Evolutionary conservation across 2,888 invertebrate genomes (phyloP), one percentile per base, ranked within the genome.

Genomic region (Piscicola geometra): DNA sequence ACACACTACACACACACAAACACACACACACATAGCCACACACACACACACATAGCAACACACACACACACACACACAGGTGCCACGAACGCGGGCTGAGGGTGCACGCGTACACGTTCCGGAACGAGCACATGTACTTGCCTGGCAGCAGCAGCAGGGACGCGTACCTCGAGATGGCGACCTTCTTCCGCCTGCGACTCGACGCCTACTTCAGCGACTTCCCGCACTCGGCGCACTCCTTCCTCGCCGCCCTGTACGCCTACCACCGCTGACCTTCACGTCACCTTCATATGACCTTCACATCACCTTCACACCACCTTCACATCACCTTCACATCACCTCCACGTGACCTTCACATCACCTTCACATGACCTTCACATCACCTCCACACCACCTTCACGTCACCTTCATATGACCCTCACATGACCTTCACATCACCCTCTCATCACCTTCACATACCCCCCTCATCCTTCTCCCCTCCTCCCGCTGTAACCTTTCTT

Each of bases 201-300:
- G 80, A 81, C 73, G 81, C 80, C 3, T 71, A 77, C 60, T 81
- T 81, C 64, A 80, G 79, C 18, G 81, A 81, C 75, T 81, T 81
- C 70, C 80, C 81, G 1, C 64, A 33, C 15, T 77, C 71, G 41
- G 52, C 64, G n/a, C 25, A 60, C 21, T 76, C 68, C n/a, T 79
- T 76, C 52, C 36, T 79, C 15, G 71, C 76, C 60, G 32, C 64
- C 0, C 60, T 66, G 30, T 78, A 77, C 64, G 18, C 21, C 30
- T 18, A 18, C n/a, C 25, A 56, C 60, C 60, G n/a, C 41, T 41
- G 41, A 41, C 41, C 41, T 15, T 9, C 41, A 5, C 5, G 9
- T 15, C 41, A 41, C 15, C 41, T 15, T 41, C 41, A 5, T 41
- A 9, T 15, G 9, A 41, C 41, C 41, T 5, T 9, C 41, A 5